Evolutionary conservation across 2,797 vertebrate genomes (phyloP).

Genomic region (Acrossocheilus wenchowensis): DNA sequence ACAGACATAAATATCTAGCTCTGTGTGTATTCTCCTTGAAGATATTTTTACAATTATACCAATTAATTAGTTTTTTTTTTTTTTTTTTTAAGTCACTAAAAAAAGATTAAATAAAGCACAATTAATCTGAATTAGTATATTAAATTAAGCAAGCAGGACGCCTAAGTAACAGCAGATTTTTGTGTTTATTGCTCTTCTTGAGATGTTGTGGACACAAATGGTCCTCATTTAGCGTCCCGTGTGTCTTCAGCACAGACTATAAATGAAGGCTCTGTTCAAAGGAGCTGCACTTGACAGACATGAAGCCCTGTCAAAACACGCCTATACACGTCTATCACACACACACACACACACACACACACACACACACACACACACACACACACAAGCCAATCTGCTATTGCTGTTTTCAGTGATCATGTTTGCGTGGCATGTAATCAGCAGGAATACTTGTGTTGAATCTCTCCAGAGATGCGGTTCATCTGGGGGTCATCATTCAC

Average conservation of each 20-base stretch:
- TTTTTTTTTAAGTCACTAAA: not conserved
- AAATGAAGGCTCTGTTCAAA: not conserved
- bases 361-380: slow-evolving; percentile 6
- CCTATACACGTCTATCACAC: not conserved
- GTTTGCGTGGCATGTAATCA: slow-evolving; percentile 76
- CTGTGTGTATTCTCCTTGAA: too few relatives aligned
- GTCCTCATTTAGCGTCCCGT: not conserved
- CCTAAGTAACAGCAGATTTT: not conserved
- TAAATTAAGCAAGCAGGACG: too few relatives aligned
- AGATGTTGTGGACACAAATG: not conserved
- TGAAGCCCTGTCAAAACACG: slow-evolving; percentile 47
- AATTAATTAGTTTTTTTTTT: too few relatives aligned
- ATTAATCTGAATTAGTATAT: not conserved
- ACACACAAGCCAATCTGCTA: slow-evolving; percentile 60
- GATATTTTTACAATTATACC: too few relatives aligned
- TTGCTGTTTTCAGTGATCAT: slow-evolving; percentile 65
- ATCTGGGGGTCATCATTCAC: slow-evolving; percentile 77
- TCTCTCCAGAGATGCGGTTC: slow-evolving; percentile 78
- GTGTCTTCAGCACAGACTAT: not conserved
- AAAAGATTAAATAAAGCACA: not conserved
- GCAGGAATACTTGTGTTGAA: slow-evolving; percentile 69
- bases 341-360: slow-evolving; percentile 14
- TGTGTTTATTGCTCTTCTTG: not conserved
- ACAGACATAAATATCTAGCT: too few relatives aligned
- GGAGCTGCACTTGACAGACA: slow-evolving; percentile 45